Percentiles rank a stretch among this genome's conserved stretches.
phyloP scores from a whole-genome alignment of 92 coral and sea anemone species.

The Siderastrea siderea region DNA sequence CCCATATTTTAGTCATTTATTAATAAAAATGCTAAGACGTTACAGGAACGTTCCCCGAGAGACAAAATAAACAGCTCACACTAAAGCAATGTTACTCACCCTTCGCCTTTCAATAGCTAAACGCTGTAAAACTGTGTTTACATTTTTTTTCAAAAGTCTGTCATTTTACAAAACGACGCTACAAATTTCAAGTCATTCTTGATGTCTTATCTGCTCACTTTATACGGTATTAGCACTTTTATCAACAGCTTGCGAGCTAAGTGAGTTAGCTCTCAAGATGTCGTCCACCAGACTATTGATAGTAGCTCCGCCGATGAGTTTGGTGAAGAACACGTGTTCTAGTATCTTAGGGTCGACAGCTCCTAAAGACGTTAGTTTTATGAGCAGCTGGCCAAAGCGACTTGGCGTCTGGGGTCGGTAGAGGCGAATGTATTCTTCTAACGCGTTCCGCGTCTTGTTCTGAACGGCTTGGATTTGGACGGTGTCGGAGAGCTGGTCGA shows the following conservation, averaged over 20 bases:
- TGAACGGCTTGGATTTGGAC: slow-evolving; percentile 98
- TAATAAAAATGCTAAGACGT: no score
- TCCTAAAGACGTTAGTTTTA: slow-evolving; percentile 86
- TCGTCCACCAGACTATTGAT: slow-evolving; percentile 90
- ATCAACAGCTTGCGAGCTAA: slow-evolving; percentile 23
- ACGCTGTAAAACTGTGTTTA: neutral
- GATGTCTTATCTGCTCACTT: neutral
- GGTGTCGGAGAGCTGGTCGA: slow-evolving; percentile 90
- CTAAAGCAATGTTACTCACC: no score
- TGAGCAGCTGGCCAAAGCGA: slow-evolving; percentile 90
- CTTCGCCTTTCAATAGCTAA: no score
- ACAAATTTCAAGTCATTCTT: neutral
- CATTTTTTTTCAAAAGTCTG: neutral
- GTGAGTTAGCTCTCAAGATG: slow-evolving; percentile 80
- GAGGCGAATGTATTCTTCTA: slow-evolving; percentile 91
- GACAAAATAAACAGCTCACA: no score
- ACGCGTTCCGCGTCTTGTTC: slow-evolving; percentile 96
- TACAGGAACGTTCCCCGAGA: no score
- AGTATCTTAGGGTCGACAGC: slow-evolving; percentile 85
- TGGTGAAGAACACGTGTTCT: slow-evolving; percentile 90
- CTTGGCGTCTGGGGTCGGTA: slow-evolving; percentile 77
- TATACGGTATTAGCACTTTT: neutral
- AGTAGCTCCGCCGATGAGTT: slow-evolving; percentile 91
- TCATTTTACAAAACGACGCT: neutral
- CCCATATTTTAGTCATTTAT: no score